phyloP scores from a whole-genome alignment of 2,797 vertebrate species.

The Hyperoplus lanceolatus region DNA sequence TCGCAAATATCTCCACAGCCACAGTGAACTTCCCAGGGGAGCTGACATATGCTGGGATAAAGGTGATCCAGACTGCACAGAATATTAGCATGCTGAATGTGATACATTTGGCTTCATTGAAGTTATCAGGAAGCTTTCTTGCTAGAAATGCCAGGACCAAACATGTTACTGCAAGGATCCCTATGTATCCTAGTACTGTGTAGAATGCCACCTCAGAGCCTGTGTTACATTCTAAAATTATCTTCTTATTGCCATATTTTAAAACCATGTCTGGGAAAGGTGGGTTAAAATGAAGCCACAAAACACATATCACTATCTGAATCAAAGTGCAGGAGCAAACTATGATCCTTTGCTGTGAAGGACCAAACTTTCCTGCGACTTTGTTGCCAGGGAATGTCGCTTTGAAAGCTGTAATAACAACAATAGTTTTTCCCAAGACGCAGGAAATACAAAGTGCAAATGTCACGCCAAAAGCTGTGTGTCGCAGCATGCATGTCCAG shows the following conservation, averaged over 20 bases:
- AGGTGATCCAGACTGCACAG: slow-evolving; percentile 85
- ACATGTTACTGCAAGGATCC: slow-evolving; percentile 79
- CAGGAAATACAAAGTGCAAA: slow-evolving; percentile 87
- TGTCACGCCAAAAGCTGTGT: slow-evolving; percentile 82
- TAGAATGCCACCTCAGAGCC: slow-evolving; percentile 83
- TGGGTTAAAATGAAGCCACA: slow-evolving; percentile 82
- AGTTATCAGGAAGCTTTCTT: slow-evolving; percentile 85
- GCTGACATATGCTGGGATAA: slow-evolving; percentile 85
- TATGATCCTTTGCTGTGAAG: slow-evolving; percentile 79
- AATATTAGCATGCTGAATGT: slow-evolving; percentile 86
- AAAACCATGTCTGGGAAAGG: slow-evolving; percentile 80
- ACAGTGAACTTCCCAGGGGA: slow-evolving; percentile 86
- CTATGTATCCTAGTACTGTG: slow-evolving; percentile 83
- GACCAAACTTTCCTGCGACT: slow-evolving; percentile 73
- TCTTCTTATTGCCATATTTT: slow-evolving; percentile 75
- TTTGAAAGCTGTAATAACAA: slow-evolving; percentile 84
- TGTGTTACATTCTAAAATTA: slow-evolving; percentile 83
- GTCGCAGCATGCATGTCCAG: slow-evolving; percentile 83
- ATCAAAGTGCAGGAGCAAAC: slow-evolving; percentile 80
- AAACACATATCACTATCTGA: slow-evolving; percentile 78
- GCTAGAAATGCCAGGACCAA: slow-evolving; percentile 83
- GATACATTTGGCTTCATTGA: slow-evolving; percentile 85
- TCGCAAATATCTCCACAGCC: slow-evolving; percentile 86
- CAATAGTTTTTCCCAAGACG: slow-evolving; percentile 83
- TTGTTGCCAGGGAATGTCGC: slow-evolving; percentile 78